Conservation (phyloP, 2,888 invertebrate genomes). For the Myopa testacea region DNA sequence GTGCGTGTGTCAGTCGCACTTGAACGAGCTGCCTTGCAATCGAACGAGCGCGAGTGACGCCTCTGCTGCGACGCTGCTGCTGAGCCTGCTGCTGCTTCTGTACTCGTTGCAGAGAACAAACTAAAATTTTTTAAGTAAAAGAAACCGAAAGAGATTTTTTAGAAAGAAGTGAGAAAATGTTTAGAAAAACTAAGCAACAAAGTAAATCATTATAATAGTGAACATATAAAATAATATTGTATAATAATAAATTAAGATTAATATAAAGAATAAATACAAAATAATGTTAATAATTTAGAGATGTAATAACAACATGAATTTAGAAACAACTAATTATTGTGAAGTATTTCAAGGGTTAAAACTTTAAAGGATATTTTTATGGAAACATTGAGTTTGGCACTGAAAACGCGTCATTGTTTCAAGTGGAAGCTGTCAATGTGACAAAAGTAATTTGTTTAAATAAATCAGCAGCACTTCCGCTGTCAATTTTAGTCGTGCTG, state of each 20-base stretch:
- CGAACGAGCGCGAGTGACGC: constrained; percentile 1
- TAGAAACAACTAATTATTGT: no score
- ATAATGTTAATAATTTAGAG: no score
- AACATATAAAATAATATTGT: no score
- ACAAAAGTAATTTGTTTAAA: constrained; percentile 33
- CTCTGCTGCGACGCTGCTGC: not conserved
- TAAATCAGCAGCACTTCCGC: constrained; percentile 35
- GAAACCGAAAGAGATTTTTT: not conserved
- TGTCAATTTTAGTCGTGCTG: constrained; percentile 20
- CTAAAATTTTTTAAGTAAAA: not conserved
- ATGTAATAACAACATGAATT: no score
- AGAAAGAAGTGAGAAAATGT: not conserved
- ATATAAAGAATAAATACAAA: no score
- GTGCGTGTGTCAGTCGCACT: constrained; percentile 70
- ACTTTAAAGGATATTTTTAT: no score
- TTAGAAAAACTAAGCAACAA: not conserved
- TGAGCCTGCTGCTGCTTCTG: not conserved
- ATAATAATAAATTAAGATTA: no score
- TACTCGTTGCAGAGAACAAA: not conserved
- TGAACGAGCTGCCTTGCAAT: constrained; percentile 69
- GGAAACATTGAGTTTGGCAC: not conserved
- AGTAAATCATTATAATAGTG: no score
- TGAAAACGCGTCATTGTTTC: not conserved
- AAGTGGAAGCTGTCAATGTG: constrained; percentile 31
- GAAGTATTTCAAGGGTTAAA: no score